These are phyloP conservation scores for Phyllotis vaccarum DNA, from an alignment of 2,797 vertebrate species.

Conservation along the genomic window DNA sequence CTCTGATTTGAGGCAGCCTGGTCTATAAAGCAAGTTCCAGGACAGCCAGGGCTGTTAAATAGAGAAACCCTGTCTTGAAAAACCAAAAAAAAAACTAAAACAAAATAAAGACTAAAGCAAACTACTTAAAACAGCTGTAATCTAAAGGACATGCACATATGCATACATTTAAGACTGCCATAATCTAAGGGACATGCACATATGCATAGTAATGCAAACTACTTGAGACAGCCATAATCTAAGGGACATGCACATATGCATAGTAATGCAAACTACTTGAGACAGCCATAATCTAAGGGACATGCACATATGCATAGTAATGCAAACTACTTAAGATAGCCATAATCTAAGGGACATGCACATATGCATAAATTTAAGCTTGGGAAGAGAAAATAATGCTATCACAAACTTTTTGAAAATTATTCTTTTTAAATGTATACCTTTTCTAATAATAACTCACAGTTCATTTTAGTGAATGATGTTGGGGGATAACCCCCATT, in stretches of 20 bases:
- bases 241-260: not conserved
- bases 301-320: not conserved
- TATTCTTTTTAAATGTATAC: not conserved
- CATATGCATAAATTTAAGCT: not conserved
- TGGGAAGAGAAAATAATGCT: not conserved
- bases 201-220: not conserved
- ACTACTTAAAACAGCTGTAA: not conserved
- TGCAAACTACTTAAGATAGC: not conserved
- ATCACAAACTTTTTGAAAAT: not conserved
- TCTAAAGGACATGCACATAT: not conserved
- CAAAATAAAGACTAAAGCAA: not conserved
- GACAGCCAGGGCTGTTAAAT: not conserved
- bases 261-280: not conserved
- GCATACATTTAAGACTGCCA: not conserved
- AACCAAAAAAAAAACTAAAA: not conserved
- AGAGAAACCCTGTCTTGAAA: not conserved
- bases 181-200: not conserved
- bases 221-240: not conserved
- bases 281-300: not conserved
- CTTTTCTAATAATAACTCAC: not conserved
- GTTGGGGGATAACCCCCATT: not conserved
- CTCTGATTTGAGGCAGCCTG: not conserved
- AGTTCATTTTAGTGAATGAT: not conserved
- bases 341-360: not conserved
- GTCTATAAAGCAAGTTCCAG: not conserved